These are phyloP conservation scores for Conchocele bisecta DNA, from an alignment of 2,888 invertebrate genomes.

Conservation along the genomic window DNA sequence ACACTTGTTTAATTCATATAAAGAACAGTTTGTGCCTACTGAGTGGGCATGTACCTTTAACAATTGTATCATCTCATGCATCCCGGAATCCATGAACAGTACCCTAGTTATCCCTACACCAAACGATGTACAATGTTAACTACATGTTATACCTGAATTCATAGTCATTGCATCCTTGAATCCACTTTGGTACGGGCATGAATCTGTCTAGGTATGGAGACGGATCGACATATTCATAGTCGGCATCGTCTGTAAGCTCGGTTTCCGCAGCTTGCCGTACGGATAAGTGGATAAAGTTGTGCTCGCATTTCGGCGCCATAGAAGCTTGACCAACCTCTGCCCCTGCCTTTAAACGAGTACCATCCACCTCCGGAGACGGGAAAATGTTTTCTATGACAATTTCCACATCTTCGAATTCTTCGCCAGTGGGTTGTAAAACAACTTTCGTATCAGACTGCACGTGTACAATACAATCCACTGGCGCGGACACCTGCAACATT, in stretches of 20 bases:
- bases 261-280: slow-evolving; percentile 39
- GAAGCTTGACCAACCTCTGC: slow-evolving; percentile 42
- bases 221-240: slow-evolving; percentile 64
- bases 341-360: slow-evolving; percentile 30
- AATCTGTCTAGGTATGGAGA: slow-evolving; percentile 60
- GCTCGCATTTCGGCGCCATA: slow-evolving; percentile 23
- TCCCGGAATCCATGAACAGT: too few species aligned
- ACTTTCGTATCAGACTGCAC: slow-evolving; percentile 31
- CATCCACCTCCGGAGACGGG: slow-evolving; percentile 3
- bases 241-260: slow-evolving; percentile 39
- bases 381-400: slow-evolving; percentile 64
- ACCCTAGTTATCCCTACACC: too few species aligned
- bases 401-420: slow-evolving; percentile 55
- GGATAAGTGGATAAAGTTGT: slow-evolving; percentile 60
- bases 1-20: too few species aligned
- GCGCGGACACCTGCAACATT: slow-evolving; percentile 36
- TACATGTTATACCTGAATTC: slow-evolving; percentile 49
- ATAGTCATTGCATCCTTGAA: slow-evolving; percentile 65
- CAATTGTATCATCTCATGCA: too few species aligned
- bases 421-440: slow-evolving; percentile 50
- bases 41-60: too few species aligned
- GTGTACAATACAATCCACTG: slow-evolving; percentile 45
- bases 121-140: too few species aligned
- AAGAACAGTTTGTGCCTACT: too few species aligned
- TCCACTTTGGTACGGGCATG: slow-evolving; percentile 62